Base-by-base conservation (phyloP, 2,113 vertebrate genomes). In the Hyperoodon ampullatus region DNA sequence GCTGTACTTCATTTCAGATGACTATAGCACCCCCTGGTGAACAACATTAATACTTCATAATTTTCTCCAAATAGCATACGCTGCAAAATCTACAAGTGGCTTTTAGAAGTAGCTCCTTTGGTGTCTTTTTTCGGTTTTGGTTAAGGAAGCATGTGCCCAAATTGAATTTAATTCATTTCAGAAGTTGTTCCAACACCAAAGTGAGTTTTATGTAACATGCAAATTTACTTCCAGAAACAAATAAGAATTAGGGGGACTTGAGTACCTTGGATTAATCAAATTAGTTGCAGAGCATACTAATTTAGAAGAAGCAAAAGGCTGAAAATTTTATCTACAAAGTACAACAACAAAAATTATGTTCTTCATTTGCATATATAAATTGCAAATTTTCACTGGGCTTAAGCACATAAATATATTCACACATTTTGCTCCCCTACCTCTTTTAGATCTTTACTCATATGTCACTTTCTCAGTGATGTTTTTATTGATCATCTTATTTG, bases 21-120 rank as follows among this genome's bases (percentile, higher is more conserved):
- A 7, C 18, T 30, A 92, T 13, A 97, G 97, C 96, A 30, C 97
- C 97, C 96, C 92, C 97, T 98, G 96, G 96, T 97, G 97, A 97
- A 80, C 18, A 90, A 80, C 4, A 28, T n/a, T 81, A 50, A 35
- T 61, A 97, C 87, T 87, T 92, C 58, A 97, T 26, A 75, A 23
- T 77, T 82, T 94, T 95, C 50, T 93, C 72, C 30, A 87, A 90
- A 42, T 42, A 93, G 23, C 58, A 26, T 8, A 16, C 0, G 6
- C 28, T 90, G 19, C 23, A 39, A 68, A 85, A 85, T 74, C 39
- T 78, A 15, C 19, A 87, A 42, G 4, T n/a, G 7, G 9, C 21
- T 63, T 72, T 91, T 72, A 35, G 60, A 94, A 96, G 33, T 80
- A 84, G 4, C 0, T 47, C 15, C 50, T 68, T 8, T 33, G 10